These are phyloP conservation scores for Phortica okadai DNA, from an alignment of 2,888 invertebrate species.

Conservation along the genomic window DNA sequence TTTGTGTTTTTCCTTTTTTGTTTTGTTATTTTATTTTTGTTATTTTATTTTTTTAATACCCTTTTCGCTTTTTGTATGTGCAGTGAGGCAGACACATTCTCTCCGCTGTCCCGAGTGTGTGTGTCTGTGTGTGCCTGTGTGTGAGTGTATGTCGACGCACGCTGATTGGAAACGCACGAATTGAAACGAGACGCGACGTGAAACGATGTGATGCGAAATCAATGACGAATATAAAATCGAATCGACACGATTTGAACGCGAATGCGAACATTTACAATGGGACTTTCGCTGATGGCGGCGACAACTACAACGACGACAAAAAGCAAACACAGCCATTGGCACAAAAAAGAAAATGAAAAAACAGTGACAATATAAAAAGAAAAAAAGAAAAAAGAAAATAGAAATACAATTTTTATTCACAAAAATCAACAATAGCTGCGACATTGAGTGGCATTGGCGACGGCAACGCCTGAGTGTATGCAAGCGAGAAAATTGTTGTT, in stretches of 20 bases:
- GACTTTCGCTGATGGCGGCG: background rate
- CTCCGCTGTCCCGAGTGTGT: conserved; percentile 28
- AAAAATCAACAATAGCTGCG: conserved; percentile 23
- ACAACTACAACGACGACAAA: background rate
- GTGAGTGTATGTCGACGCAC: conserved; percentile 6
- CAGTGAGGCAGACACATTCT: conserved; percentile 7
- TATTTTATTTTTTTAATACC: background rate
- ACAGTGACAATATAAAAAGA: background rate
- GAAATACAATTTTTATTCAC: background rate
- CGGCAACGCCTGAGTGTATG: background rate
- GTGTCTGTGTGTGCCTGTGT: conserved; percentile 37
- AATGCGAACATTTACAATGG: conserved; percentile 4
- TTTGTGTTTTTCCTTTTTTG: conserved; percentile 26
- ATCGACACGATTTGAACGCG: background rate
- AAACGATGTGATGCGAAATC: background rate
- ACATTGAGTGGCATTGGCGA: conserved; percentile 8
- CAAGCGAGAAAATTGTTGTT: background rate
- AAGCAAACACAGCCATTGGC: conserved; percentile 13
- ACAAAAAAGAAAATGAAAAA: background rate
- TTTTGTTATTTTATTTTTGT: background rate
- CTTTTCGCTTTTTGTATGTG: conserved; percentile 18
- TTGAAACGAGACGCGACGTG: background rate
- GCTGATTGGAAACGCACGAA: conserved; percentile 17
- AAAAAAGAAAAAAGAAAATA: background rate
- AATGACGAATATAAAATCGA: conserved; percentile 10